Evolutionary conservation across 2,113 vertebrate genomes (phyloP), one percentile per base, ranked within the genome.

Genomic region (Halichoerus grypus): DNA sequence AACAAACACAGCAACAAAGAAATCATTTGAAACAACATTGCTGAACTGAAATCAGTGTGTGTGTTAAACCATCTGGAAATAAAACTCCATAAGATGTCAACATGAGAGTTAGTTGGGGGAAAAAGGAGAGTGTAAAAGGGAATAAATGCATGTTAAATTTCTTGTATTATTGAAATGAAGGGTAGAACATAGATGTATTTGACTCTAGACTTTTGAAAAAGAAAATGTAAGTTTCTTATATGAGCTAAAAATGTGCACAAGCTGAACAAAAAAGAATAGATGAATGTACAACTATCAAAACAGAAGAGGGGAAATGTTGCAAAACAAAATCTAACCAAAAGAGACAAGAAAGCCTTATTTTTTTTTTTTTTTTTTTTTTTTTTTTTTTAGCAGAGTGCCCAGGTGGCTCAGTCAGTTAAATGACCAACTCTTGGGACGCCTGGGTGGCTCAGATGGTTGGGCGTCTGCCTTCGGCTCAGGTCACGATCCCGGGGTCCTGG

Each of bases 251-350:
- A 39, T 82, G 7, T 65, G 42, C 55, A 87, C 28, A 91, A 55
- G 24, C 7, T 36, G 42, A 94, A 88, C 19, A n/a, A 14, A 28
- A 79, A 72, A 24, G n/a, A 91, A 61, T 18, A 51, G 9, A 67
- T 63, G 31, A 90, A 65, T 57, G 7, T 31, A 51, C 31, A 33
- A 31, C 12, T 81, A 42, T 74, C 46, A 77, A 63, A 87, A 31
- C 28, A 77, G 26, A 88, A 46, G 12, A 26, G 24, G 3, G 7
- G 59, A 79, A 51, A n/a, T 6, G 5, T 15, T 96, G 22, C 18
- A 97, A 95, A 71, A 82, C 15, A 61, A 57, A 95, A n/a, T 51
- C 49, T 92, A 80, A 86, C 19, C 31, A 42, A 39, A 72, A 24
- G 80, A 71, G 53, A 1, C n/a, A 84, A 74, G 16, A 36, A 69